Conservation (phyloP, 2,113 vertebrate genomes). For the Pogonocichla stellata region DNA sequence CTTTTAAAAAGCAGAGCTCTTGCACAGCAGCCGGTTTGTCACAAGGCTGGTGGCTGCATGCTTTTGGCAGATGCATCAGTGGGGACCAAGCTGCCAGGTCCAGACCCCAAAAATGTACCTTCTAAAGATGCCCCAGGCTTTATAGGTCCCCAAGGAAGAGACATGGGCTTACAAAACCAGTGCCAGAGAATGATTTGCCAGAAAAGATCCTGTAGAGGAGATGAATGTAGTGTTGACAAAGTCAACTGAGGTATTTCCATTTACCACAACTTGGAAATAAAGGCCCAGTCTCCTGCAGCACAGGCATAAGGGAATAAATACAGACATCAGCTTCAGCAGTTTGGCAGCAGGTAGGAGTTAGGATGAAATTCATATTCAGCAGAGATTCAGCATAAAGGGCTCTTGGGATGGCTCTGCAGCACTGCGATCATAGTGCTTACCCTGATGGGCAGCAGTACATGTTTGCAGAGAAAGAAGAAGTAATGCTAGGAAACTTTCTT, state of each 20-base stretch:
- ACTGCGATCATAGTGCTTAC: background rate
- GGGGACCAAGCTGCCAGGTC: background rate
- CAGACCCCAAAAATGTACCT: background rate
- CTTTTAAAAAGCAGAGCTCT: background rate
- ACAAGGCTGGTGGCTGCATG: background rate
- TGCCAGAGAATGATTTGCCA: background rate
- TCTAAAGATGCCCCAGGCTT: background rate
- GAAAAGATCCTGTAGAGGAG: background rate
- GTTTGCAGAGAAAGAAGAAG: background rate
- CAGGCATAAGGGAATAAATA: background rate
- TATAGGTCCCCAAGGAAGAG: background rate
- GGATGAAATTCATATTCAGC: background rate
- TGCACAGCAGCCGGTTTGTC: background rate
- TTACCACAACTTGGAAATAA: background rate
- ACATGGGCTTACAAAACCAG: fast-evolving
- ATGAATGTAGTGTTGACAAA: background rate
- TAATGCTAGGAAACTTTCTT: background rate
- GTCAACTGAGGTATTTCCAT: background rate
- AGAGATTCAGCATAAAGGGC: background rate
- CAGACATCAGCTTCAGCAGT: background rate
- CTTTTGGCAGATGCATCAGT: background rate
- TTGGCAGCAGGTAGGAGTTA: background rate
- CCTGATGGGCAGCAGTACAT: background rate
- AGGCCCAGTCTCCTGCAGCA: background rate
- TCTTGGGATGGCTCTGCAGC: background rate